phyloP scores from a whole-genome alignment of 2,888 invertebrate species.

The Strigamia crassipes region DNA sequence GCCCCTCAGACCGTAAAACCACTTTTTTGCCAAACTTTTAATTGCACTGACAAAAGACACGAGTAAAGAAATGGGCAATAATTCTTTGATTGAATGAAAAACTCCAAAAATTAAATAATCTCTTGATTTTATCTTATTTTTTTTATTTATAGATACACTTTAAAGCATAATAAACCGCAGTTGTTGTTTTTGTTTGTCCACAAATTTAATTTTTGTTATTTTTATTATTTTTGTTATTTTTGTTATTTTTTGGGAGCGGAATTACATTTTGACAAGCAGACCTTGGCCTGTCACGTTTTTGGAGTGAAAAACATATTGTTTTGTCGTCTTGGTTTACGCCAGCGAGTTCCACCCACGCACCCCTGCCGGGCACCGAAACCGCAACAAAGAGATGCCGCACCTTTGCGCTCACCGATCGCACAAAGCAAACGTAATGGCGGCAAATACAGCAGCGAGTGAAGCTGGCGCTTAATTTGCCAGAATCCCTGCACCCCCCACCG shows the following conservation, averaged over 20 bases:
- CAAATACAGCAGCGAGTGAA: conserved; percentile 9
- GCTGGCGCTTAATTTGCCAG: conserved; percentile 31
- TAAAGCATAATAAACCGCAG: too few relatives aligned
- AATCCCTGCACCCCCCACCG: not conserved
- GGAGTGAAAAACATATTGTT: not conserved
- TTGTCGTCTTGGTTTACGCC: conserved; percentile 20
- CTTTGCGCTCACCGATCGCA: conserved; percentile 38
- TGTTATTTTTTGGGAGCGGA: not conserved
- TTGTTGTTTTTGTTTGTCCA: too few relatives aligned
- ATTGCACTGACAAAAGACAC: too few relatives aligned
- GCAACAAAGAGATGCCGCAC: conserved; percentile 32
- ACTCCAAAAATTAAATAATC: too few relatives aligned
- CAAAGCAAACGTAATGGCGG: conserved; percentile 33
- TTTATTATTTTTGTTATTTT: too few relatives aligned
- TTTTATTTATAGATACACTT: too few relatives aligned
- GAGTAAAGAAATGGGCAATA: too few relatives aligned
- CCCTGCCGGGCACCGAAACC: conserved; percentile 23
- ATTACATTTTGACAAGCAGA: not conserved
- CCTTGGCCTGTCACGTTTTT: not conserved
- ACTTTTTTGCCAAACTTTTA: too few relatives aligned
- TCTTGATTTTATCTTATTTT: too few relatives aligned
- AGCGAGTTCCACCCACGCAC: conserved; percentile 11
- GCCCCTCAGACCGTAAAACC: too few relatives aligned
- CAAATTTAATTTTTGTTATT: too few relatives aligned
- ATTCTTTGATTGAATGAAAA: too few relatives aligned